Conservation (phyloP, 2,113 vertebrate species). For the Piliocolobus tephrosceles region DNA sequence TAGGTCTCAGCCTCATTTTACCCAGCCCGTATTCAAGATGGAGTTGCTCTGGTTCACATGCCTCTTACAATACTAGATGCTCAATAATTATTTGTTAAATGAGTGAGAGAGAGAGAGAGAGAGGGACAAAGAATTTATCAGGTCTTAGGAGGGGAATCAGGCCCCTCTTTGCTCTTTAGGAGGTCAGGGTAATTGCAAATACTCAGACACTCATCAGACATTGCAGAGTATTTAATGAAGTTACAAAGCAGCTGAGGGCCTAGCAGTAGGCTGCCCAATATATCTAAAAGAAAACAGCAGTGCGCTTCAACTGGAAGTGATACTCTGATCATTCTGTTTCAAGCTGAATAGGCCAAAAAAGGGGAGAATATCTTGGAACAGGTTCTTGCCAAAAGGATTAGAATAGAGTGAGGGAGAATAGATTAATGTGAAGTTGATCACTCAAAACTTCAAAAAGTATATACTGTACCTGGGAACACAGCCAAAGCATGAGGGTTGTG, state of each 20-base stretch:
- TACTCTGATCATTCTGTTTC: slow-evolving; percentile 36
- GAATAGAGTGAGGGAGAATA: slow-evolving; percentile 18
- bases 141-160: background rate
- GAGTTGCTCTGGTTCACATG: too few species aligned
- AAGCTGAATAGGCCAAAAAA: background rate
- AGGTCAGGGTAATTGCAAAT: background rate
- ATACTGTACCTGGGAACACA: background rate
- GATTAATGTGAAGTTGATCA: slow-evolving; percentile 53
- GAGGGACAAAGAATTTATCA: background rate
- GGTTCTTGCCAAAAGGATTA: slow-evolving; percentile 50
- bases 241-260: background rate
- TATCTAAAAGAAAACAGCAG: background rate
- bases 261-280: background rate
- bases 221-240: background rate
- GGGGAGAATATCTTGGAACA: background rate
- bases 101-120: background rate
- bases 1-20: too few species aligned
- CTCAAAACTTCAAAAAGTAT: slow-evolving; percentile 50
- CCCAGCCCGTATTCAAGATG: too few species aligned
- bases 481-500: background rate
- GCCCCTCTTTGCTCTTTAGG: background rate
- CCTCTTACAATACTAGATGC: background rate
- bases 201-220: background rate
- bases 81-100: background rate
- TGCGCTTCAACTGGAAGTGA: background rate